A percentile compares a stretch with the other conserved stretches of the same genome.
Conservation (phyloP, 2,888 invertebrate genomes). For the Aradus depressus region DNA sequence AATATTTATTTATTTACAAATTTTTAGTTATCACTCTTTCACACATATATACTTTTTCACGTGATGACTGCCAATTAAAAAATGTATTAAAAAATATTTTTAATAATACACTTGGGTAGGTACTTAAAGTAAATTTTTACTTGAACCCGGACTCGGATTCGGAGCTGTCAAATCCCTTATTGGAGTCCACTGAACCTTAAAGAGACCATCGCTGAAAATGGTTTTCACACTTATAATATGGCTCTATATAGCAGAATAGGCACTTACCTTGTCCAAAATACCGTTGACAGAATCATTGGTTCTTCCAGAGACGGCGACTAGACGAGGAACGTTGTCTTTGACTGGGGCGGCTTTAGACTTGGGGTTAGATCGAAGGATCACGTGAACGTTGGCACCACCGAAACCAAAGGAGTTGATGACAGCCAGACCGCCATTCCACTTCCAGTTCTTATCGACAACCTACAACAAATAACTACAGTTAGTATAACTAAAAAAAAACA, state of each 20-base stretch:
- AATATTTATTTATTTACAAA: no score
- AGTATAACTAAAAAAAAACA: no score
- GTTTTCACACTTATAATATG: not conserved
- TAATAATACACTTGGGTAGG: no score
- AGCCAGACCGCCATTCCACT: slow-evolving; percentile 84
- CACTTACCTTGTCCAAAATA: slow-evolving; percentile 48
- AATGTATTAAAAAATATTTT: no score
- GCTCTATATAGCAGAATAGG: not conserved
- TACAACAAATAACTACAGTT: no score
- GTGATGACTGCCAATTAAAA: no score
- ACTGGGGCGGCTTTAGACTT: slow-evolving; percentile 51
- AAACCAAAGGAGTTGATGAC: slow-evolving; percentile 97
- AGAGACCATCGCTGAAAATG: not conserved
- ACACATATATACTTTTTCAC: no score
- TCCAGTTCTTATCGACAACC: slow-evolving; percentile 71
- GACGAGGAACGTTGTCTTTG: slow-evolving; percentile 49
- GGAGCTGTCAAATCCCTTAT: no score
- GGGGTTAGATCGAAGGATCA: slow-evolving; percentile 71
- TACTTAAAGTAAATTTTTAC: no score
- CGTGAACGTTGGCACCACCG: slow-evolving; percentile 91
- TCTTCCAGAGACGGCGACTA: slow-evolving; percentile 72
- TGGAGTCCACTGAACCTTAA: no score
- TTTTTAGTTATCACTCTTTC: no score
- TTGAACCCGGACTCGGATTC: no score
- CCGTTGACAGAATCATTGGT: slow-evolving; percentile 64